Percentiles rank a stretch among this genome's conserved stretches.
Conservation (phyloP, 1,140 invertebrate genomes). For the Drosophila willistoni region DNA sequence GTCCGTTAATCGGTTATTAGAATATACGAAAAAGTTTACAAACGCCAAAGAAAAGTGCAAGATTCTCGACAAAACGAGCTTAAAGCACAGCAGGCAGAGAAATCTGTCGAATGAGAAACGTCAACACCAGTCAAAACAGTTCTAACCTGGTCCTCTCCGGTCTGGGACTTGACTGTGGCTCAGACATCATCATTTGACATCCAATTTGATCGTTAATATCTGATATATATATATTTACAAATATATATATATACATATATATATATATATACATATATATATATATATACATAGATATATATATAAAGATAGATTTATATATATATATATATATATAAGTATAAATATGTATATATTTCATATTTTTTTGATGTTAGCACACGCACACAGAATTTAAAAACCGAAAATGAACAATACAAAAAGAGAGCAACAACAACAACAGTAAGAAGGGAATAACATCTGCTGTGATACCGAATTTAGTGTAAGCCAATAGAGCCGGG, state of each 20-base stretch:
- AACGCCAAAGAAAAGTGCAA: too few species aligned
- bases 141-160: too few species aligned
- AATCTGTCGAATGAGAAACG: too few species aligned
- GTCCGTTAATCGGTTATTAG: too few species aligned
- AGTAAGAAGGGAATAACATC: constrained; percentile 22
- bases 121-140: too few species aligned
- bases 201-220: too few species aligned
- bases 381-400: constrained; percentile 82
- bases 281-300: constrained; percentile 17
- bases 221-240: too few species aligned
- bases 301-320: not conserved
- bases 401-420: constrained; percentile 71
- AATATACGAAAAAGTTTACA: too few species aligned
- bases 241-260: constrained; percentile 11
- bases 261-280: not conserved
- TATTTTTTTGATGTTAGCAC: constrained; percentile 75
- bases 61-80: too few species aligned
- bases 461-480: not conserved
- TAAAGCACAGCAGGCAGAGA: too few species aligned
- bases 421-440: constrained; percentile 57
- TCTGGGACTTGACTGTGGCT: too few species aligned
- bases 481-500: not conserved
- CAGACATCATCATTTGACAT: too few species aligned
- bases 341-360: constrained; percentile 31
- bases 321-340: not conserved